Base-by-base conservation (phyloP, 2,888 invertebrate species). In the Drosophila mettleri region DNA sequence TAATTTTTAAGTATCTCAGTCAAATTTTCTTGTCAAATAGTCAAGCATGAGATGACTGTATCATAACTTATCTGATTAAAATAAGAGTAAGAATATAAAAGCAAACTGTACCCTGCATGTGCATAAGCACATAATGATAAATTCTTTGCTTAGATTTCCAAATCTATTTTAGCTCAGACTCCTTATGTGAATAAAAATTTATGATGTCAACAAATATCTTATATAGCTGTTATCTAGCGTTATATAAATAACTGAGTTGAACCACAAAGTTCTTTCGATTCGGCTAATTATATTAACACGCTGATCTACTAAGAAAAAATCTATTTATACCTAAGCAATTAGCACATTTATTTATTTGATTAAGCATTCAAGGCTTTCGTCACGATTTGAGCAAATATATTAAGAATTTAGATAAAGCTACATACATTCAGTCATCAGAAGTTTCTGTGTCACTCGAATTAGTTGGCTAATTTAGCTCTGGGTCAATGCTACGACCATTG, bases 401-500 rank as follows among this genome's bases (percentile, higher is more conserved):
- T 45, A 22, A 16, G 51, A 59, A 54, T 3, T 16, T 36, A 52
- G 49, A 65, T 59, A 51, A 58, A 33, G 7, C n/a, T 29, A 7
- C 3, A 36, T 14, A 24, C 20, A 48, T 20, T 14, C 2, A 12
- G 9, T 33, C 31, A 14, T 24, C 10, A 36, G 18, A 12, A 12
- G 27, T 10, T 31, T 48, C 1, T 33, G 20, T 33, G 33, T 20
- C 1, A 1, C 16, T 10, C 14, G 7, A 20, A 2, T 9, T 4
- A 22, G 29, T 33, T 29, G 39, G 52, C 36, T 49, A 36, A 31
- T 33, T n/a, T 54, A 34, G 62, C 41, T 48, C 48, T 59, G 48
- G 72, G 58, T 55, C 66, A 80, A 74, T 64, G 58, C 59, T 57
- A 63, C 18, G 65, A 36, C 41, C 55, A 46, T 72, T 73, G 61